Evolutionary conservation across 2,113 vertebrate species (phyloP).

Genomic region (Calyptomena viridis): DNA sequence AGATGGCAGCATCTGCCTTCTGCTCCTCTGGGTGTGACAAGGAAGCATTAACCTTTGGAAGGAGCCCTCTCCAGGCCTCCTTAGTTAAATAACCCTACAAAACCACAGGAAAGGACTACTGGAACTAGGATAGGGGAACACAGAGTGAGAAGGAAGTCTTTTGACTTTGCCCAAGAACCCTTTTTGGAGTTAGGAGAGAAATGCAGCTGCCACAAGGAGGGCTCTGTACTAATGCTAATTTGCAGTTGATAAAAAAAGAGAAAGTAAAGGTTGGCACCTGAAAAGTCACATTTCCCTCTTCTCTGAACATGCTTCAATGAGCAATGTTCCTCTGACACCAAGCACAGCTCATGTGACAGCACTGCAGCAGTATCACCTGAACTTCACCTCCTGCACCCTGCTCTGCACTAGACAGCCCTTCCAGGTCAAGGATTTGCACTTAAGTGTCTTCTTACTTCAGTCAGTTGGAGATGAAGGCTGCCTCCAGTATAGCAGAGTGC

Average conservation of each 20-base stretch:
- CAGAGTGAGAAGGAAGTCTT: background rate
- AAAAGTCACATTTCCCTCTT: background rate
- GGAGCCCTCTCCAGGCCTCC: no score
- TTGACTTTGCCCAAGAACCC: background rate
- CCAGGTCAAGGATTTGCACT: background rate
- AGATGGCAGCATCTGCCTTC: background rate
- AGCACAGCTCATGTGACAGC: background rate
- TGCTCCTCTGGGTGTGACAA: background rate
- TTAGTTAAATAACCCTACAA: background rate
- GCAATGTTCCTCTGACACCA: background rate
- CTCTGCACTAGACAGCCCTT: background rate
- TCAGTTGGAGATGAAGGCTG: background rate
- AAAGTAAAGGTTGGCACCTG: background rate
- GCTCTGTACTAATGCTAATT: background rate
- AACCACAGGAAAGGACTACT: background rate
- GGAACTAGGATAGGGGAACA: background rate
- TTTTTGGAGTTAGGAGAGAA: background rate
- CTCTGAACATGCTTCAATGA: background rate
- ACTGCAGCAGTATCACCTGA: background rate
- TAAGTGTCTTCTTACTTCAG: background rate
- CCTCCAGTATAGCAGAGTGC: background rate
- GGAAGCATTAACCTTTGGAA: background rate
- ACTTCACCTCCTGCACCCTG: background rate
- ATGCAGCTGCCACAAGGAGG: rapidly evolving
- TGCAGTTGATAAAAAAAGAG: background rate